Evolutionary conservation across 2,888 invertebrate genomes (phyloP).

Genomic region (Galerucella pusilla): DNA sequence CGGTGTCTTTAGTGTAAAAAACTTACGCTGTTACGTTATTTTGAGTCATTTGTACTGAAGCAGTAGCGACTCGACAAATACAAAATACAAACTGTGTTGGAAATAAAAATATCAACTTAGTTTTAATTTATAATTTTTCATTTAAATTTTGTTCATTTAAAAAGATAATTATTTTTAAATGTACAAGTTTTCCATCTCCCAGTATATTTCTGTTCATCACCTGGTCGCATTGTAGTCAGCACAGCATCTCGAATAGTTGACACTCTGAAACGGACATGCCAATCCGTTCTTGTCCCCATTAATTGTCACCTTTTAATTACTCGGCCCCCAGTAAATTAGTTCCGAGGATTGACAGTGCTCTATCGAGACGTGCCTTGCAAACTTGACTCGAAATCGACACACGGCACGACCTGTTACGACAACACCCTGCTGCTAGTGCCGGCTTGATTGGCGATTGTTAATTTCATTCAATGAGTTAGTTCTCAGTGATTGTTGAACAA

Average conservation of each 20-base stretch:
- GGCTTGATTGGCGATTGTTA: constrained; percentile 2
- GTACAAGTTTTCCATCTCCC: background rate
- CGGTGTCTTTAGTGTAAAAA: constrained; percentile 17
- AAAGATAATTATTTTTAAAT: background rate
- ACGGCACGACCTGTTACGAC: constrained; percentile 3
- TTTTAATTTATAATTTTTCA: background rate
- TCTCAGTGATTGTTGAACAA: background rate
- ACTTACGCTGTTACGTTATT: constrained; percentile 6
- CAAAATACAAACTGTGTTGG: too few relatives aligned
- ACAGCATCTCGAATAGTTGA: constrained; percentile 56
- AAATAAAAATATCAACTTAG: too few relatives aligned
- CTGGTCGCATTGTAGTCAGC: constrained; percentile 20
- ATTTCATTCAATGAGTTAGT: constrained; percentile 5
- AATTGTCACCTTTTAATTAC: constrained; percentile 67
- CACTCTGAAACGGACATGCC: constrained; percentile 62
- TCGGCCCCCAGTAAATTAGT: constrained; percentile 58
- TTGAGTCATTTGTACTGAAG: constrained; percentile 4
- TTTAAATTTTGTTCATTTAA: background rate
- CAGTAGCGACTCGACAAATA: background rate
- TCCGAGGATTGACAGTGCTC: constrained; percentile 49
- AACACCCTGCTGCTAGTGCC: background rate
- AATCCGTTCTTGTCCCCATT: constrained; percentile 65
- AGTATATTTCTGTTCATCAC: background rate
- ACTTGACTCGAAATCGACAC: constrained; percentile 15
- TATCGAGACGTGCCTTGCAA: constrained; percentile 52